Conservation (phyloP, 2,797 vertebrate genomes). For the Kryptolebias ocellatus region DNA sequence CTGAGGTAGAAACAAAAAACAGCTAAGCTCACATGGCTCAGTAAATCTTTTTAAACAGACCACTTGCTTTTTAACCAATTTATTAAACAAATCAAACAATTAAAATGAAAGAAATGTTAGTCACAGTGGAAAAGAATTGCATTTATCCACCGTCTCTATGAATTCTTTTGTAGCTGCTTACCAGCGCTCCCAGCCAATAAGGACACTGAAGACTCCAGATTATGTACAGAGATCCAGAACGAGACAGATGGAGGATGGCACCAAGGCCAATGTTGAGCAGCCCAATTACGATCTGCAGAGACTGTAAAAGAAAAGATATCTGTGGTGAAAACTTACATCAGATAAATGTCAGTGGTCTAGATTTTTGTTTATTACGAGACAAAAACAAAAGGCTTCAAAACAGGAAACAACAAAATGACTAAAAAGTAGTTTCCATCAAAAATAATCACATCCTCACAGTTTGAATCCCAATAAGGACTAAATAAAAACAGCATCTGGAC, state of each 20-base stretch:
- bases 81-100: no score
- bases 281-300: slow-evolving; percentile 77
- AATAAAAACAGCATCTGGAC: neutral
- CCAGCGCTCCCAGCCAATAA: slow-evolving; percentile 68
- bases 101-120: no score
- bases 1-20: no score
- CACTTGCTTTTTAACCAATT: no score
- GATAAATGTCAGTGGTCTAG: neutral
- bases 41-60: no score
- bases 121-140: no score
- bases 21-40: no score
- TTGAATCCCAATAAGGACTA: neutral
- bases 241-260: rapidly evolving
- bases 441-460: no score
- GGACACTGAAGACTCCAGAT: rapidly evolving
- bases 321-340: neutral
- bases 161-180: slow-evolving; percentile 45
- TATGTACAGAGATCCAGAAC: rapidly evolving
- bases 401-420: neutral
- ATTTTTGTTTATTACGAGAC: no score
- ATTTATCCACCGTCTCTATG: no score
- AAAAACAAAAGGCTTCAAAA: no score
- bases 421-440: neutral
- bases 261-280: slow-evolving; percentile 68
- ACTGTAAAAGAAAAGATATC: slow-evolving; percentile 44